phyloP scores from a whole-genome alignment of 2,113 vertebrate genomes.

The Todiramphus chloris region DNA sequence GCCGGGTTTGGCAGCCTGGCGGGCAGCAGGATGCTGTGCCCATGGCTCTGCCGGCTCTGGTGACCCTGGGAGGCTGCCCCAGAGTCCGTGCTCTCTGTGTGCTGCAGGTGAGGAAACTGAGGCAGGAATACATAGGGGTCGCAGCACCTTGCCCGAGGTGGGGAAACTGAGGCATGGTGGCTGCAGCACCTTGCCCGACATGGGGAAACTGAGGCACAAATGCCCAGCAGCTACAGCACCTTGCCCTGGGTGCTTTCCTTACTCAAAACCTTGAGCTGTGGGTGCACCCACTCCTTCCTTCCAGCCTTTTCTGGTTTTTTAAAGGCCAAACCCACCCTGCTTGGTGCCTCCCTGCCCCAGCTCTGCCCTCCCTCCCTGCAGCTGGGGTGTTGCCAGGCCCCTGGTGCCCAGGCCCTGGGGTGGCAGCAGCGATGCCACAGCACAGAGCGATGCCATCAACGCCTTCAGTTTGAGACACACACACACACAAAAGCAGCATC shows the following conservation, averaged over 20 bases:
- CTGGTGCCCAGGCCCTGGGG: not conserved
- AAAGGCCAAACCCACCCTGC: not conserved
- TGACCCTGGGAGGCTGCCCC: not conserved
- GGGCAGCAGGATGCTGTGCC: not conserved
- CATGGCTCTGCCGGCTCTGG: rapidly evolving
- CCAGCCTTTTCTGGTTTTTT: not conserved
- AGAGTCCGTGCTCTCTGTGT: rapidly evolving
- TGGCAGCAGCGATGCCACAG: not conserved
- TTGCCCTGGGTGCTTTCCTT: not conserved
- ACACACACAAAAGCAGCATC: not conserved
- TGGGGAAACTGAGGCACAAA: no score
- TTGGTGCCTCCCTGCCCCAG: not conserved
- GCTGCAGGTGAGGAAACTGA: not conserved
- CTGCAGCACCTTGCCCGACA: not conserved
- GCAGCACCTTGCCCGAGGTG: not conserved
- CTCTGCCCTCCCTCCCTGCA: not conserved
- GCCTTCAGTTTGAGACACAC: rapidly evolving
- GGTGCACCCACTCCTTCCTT: not conserved
- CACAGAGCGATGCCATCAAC: rapidly evolving
- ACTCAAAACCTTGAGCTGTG: not conserved
- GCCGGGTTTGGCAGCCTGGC: not conserved
- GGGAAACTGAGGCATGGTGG: no score
- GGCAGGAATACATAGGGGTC: not conserved
- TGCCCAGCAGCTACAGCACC: not conserved
- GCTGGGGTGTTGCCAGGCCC: not conserved